Base-by-base conservation (phyloP, 1,140 invertebrate species). In the Hylaeus volcanicus region DNA sequence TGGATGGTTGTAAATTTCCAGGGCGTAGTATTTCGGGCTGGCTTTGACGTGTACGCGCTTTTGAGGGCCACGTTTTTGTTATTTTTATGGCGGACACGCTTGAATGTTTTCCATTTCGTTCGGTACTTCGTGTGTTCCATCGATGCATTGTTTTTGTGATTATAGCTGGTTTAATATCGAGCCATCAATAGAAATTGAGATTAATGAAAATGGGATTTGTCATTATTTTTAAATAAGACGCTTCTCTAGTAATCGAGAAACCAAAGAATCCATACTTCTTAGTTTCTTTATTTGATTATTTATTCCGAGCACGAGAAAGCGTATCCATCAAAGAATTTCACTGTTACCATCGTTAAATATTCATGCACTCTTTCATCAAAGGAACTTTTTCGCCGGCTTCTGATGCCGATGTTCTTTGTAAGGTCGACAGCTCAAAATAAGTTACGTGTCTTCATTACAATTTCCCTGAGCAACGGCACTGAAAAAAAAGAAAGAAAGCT, bases 1-100 rank as follows among this genome's bases (percentile, higher is more conserved):
- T 63, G 9, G 26, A 56, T 12, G 60, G 26, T 56, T 56, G 70
- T 48, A 39, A 64, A 79, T 65, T 79, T 79, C 41, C 6, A 39
- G 8, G 2, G 12, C 11, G 14, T 26, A 4, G 1, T 5, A 4
- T 3, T 1, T n/a, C 14, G 43, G 41, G 60, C 45, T 60, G 55
- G 43, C 55, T 64, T 0, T 0, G 45, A 53, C 43, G 14, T 37
- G 37, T 64, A 45, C 1, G 4, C 8, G 26, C 37, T 60, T 77
- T 60, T 12, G 53, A 60, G 43, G 4, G 9, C 2, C 15, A 12
- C 5, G 58, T 48, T 72, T 72, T 48, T 65, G 69, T 79, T 73
- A 45, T 26, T 56, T 56, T 64, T 41, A 55, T 12, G 26, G 0
- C 53, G 9, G 45, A 4, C 45, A 5, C 37, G 0, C 45, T 5